Base-by-base conservation (phyloP, 2,113 vertebrate species). In the Poeciliopsis prolifica region DNA sequence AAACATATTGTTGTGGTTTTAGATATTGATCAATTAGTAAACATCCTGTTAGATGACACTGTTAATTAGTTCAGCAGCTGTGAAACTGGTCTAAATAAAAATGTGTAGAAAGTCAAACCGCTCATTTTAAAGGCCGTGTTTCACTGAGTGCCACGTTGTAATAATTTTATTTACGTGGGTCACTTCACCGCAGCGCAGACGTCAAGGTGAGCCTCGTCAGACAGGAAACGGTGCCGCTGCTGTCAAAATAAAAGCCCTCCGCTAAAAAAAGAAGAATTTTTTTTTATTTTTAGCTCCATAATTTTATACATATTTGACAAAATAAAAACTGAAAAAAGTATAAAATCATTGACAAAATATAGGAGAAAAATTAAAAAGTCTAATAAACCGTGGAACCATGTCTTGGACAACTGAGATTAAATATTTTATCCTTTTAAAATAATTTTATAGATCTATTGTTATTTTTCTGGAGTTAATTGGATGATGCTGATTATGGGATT, bases 161-260 rank as follows among this genome's bases (percentile, higher is more conserved):
- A 22, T 68, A 1, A 4, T 30, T 74, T 29, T 65, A 58, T 72
- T 80, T 61, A 67, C 70, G 2, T 31, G 51, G 58, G 3, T 69
- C 70, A 72, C 48, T 19, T 68, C 61, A 61, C 0, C 65, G 28
- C 65, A 40, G 37, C 63, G 61, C 1, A 12, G 40, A 40, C 65
- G 42, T 42, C 65, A 83, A 83, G 72, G 13, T 7, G 10, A 15
- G 40, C 5, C 58, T n/a, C 9, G 19, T 6, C 3, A 30, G 26
- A 58, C 78, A 14, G 77, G 72, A 84, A 87, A 51, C 26, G 13
- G 19, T 1, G 1, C 28, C 3, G 0, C 33, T 31, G 3, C 22
- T 15, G 5, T 80, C 74, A 84, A 35, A 70, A 65, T 86, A 83
- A 86, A 86, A 67, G 65, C 51, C 19, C 29, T 17, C 7, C 5